phyloP scores from a whole-genome alignment of 2,113 vertebrate species.

The Alectura lathami region DNA sequence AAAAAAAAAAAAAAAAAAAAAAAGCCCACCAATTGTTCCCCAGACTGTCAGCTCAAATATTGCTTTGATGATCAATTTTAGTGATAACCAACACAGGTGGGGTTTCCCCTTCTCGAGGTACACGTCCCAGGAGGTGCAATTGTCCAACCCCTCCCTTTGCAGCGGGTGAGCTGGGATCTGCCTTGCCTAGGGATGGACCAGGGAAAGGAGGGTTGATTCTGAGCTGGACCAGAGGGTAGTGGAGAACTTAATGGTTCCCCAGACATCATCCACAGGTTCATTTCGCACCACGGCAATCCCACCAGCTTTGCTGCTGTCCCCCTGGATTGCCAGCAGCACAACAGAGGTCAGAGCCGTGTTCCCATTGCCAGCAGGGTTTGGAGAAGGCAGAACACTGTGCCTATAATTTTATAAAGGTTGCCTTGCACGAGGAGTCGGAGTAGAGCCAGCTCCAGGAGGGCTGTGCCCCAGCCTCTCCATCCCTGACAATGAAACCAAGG shows the following conservation, averaged over 20 bases:
- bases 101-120: not conserved
- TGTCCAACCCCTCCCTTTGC: not conserved
- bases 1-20: too few species aligned
- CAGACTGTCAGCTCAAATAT: not conserved
- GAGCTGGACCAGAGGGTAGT: not conserved
- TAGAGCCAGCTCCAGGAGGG: not conserved
- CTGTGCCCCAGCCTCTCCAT: not conserved
- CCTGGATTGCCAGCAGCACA: not conserved
- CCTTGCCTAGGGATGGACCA: not conserved
- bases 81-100: not conserved
- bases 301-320: not conserved
- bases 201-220: not conserved
- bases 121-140: not conserved
- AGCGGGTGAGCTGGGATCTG: not conserved
- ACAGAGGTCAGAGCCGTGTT: not conserved
- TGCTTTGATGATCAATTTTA: not conserved
- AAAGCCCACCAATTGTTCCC: not conserved
- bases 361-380: not conserved
- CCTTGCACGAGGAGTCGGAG: not conserved
- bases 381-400: not conserved
- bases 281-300: not conserved
- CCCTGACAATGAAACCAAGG: not conserved
- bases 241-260: not conserved
- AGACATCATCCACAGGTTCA: not conserved
- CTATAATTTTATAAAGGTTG: not conserved